Base-by-base conservation (phyloP, 2,797 vertebrate species). In the Eremophila alpestris region DNA sequence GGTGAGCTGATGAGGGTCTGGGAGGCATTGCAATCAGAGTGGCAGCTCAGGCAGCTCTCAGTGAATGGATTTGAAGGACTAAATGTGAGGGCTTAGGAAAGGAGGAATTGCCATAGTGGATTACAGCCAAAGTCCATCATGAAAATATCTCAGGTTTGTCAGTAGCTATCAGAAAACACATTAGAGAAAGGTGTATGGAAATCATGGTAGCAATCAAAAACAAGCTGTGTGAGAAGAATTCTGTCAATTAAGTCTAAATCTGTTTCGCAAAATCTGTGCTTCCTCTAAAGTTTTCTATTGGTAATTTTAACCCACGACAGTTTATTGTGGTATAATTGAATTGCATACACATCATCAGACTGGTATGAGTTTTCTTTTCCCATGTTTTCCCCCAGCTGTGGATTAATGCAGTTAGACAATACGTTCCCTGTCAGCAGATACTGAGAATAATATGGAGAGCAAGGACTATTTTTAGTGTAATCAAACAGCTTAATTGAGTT, bases 1-100 rank as follows among this genome's bases (percentile, higher is more conserved):
- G 94, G 94, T 93, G 92, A 91, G 89, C 87, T 94, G 92, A 93
- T 91, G 91, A 96, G 45, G 91, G 92, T 82, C 68, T 94, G 90
- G 89, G 92, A 95, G 93, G 93, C 76, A 89, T 69, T 89, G 90
- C 87, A 94, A 69, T 93, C 90, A 85, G 87, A 95, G 71, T 95
- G 94, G 87, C 96, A 92, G 82, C 90, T 87, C 82, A 95, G 82
- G 91, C 87, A 89, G 76, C 69, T 94, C 80, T 84, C 84, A 49
- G 52, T 88, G 95, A 94, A 80, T 62, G 75, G 54, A 65, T 90
- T 89, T 87, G 92, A 95, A 90, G 90, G 64, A 83, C 89, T 87
- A 89, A 95, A 92, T 86, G 71, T 77, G 71, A 85, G 60, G 62
- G 30, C 85, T 94, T 89, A 71, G 90, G 84, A 87, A 77, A 2